phyloP scores from a whole-genome alignment of 2,888 invertebrate genomes.

The Drosophila kokeensis region DNA sequence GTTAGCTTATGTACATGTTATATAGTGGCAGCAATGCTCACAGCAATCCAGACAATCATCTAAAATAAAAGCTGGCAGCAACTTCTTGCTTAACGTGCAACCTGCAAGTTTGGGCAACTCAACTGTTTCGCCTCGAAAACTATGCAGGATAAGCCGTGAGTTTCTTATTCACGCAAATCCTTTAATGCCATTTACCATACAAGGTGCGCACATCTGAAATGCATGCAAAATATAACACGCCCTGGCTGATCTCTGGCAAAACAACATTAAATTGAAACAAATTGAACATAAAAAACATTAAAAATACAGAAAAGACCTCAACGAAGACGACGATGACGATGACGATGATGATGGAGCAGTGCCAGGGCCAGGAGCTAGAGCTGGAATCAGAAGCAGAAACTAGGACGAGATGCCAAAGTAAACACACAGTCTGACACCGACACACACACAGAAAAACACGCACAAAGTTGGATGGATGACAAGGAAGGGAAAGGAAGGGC shows the following conservation, averaged over 20 bases:
- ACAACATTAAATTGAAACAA: conserved; percentile 81
- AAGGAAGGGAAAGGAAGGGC: background rate
- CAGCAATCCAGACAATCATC: conserved; percentile 21
- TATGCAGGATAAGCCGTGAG: conserved; percentile 43
- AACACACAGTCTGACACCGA: conserved; percentile 58
- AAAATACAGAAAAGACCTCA: conserved; percentile 78
- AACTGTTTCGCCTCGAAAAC: conserved; percentile 35
- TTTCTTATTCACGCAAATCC: conserved; percentile 75
- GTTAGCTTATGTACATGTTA: background rate
- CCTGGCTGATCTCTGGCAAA: conserved; percentile 72
- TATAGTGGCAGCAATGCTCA: background rate
- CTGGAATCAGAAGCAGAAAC: conserved; percentile 30
- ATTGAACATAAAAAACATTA: conserved; percentile 80
- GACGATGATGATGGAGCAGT: conserved; percentile 18
- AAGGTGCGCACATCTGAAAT: conserved; percentile 67
- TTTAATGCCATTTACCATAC: conserved; percentile 76
- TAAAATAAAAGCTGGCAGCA: conserved; percentile 28
- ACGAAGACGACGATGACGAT: conserved; percentile 31
- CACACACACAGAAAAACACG: conserved; percentile 24
- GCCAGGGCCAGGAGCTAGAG: conserved; percentile 7
- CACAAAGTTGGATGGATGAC: conserved; percentile 7
- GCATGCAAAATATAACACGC: conserved; percentile 72
- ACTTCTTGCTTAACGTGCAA: conserved; percentile 6
- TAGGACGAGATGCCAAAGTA: conserved; percentile 66
- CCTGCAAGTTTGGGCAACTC: conserved; percentile 39